Evolutionary conservation across 2,888 invertebrate genomes (phyloP), one percentile per base, ranked within the genome.

Genomic region (Pterostichus niger): DNA sequence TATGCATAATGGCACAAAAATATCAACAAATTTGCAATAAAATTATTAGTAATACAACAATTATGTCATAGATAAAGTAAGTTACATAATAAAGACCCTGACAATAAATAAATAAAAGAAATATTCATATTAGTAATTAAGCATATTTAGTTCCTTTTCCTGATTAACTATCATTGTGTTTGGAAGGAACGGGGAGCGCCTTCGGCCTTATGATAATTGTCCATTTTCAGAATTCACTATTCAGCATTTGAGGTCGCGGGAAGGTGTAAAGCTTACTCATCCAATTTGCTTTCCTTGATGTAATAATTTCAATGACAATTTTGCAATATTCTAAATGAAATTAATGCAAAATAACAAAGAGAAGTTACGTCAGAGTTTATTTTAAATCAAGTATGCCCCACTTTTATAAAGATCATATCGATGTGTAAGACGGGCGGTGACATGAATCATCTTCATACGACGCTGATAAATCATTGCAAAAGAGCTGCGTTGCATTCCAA

Each of bases 291-390:
- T 77, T 56, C 56, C 56, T 77, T 77, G 77, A 77, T 76, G 76
- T 11, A 76, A 76, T 54, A 76, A 54, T 77, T 75, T 77, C 77
- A 77, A 77, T 77, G 77, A 77, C 77, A 77, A 33, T 80, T 80
- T 71, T 17, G 80, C 68, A 71, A 80, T 71, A 80, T 24, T 68
- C 61, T 46, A 79, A 79, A 79, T 13, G 46, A 61, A 79, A 79
- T 64, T 79, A 79, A 79, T 79, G 59, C 61, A 49, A 61, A 44
- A 79, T 61, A 59, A 78, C 78, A 61, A 59, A 78, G 56, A 52
- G 33, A n/a, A 56, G 31, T 59, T 59, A 49, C 75, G 17, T 75
- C 75, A 75, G 17, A 24, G 79, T 79, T 79, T 79, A 64, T 79
- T 79, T 61, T 44, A 79, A 40, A 79, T 79, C 61, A 79, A 79